These are phyloP conservation scores for Microctonus hyperodae DNA, from an alignment of 2,888 invertebrate species.

Conservation along the genomic window DNA sequence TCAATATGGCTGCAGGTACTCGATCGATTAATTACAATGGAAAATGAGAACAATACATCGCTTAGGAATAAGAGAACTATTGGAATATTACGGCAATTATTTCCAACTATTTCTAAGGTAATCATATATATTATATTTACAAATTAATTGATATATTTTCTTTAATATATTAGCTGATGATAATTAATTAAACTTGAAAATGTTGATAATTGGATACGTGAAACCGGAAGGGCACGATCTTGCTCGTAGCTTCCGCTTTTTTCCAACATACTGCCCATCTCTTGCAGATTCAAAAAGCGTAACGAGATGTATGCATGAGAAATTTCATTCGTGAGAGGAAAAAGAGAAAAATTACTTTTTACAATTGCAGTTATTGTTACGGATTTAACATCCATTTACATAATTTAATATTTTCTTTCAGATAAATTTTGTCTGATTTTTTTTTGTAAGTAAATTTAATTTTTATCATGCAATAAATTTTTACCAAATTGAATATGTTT, in stretches of 20 bases:
- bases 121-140: slow-evolving; percentile 51
- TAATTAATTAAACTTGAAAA: slow-evolving; percentile 2
- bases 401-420: too few species aligned
- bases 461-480: not conserved
- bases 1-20: slow-evolving; percentile 66
- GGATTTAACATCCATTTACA: not conserved
- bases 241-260: not conserved
- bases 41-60: slow-evolving; percentile 71
- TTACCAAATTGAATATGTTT: not conserved
- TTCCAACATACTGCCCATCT: not conserved
- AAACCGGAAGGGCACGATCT: slow-evolving; percentile 1
- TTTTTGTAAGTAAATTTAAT: not conserved
- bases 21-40: slow-evolving; percentile 73
- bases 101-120: slow-evolving; percentile 80
- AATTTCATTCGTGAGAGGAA: not conserved
- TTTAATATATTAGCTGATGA: slow-evolving; percentile 9
- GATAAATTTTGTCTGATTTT: too few species aligned
- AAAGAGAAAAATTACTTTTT: not conserved
- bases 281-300: slow-evolving; percentile 19
- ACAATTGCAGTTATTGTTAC: too few species aligned
- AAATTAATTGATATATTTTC: slow-evolving; percentile 1
- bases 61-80: slow-evolving; percentile 80
- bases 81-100: slow-evolving; percentile 76
- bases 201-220: not conserved
- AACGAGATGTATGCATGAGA: slow-evolving; percentile 12